Evolutionary conservation across 2,888 invertebrate genomes (phyloP).

Genomic region (Thymelicus acteon): DNA sequence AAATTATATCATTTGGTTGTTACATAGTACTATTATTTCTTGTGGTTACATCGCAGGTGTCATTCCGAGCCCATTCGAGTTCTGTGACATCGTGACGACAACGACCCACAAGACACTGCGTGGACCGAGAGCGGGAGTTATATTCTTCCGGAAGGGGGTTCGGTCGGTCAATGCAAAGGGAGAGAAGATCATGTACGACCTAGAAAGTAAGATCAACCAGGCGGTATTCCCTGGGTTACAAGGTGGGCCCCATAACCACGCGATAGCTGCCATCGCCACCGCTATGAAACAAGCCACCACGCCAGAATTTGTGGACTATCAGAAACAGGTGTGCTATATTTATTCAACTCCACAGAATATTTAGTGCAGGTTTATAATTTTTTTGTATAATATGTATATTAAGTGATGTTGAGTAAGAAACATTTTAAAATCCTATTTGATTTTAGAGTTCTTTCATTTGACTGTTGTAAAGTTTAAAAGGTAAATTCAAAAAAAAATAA

Average conservation of each 20-base stretch:
- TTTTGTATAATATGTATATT: no score
- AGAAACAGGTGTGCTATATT: constrained; percentile 87
- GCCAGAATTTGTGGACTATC: constrained; percentile 93
- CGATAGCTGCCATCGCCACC: constrained; percentile 98
- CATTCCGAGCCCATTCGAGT: constrained; percentile 95
- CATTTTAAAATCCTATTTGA: no score
- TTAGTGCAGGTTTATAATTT: no score
- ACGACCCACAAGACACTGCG: constrained; percentile 98
- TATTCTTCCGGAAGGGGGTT: constrained; percentile 96
- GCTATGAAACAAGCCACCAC: constrained; percentile 95
- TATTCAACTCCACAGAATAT: no score
- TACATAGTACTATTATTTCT: no score
- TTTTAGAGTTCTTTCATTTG: no score
- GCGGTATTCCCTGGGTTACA: constrained; percentile 97
- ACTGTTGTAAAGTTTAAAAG: no score
- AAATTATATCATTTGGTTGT: no score
- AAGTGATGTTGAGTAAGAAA: no score
- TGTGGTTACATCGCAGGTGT: constrained; percentile 83
- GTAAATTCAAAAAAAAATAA: no score
- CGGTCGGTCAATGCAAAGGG: constrained; percentile 92
- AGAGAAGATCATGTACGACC: constrained; percentile 90
- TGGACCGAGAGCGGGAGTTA: constrained; percentile 94
- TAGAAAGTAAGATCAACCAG: constrained; percentile 94
- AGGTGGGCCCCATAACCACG: constrained; percentile 98
- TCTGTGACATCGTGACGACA: constrained; percentile 96